Conservation (phyloP, 2,888 invertebrate species). For the Orthosia gothica region DNA sequence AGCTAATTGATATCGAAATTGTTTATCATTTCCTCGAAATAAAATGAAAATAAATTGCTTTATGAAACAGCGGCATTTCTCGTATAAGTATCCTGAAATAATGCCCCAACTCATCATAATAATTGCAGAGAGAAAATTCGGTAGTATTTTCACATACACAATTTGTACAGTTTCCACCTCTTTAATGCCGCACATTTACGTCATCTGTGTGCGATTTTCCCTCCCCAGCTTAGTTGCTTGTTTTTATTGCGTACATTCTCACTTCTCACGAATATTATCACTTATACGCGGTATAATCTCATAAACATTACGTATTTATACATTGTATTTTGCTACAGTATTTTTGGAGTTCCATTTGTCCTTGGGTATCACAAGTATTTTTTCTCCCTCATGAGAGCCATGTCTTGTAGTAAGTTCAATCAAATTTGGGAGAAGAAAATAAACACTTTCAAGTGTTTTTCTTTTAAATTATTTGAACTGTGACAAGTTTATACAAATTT, state of each 20-base stretch:
- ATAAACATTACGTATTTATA: slow-evolving; percentile 55
- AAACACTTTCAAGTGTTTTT: background rate
- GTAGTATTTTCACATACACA: slow-evolving; percentile 6
- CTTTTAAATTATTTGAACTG: background rate
- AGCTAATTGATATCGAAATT: slow-evolving; percentile 1
- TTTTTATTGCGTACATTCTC: slow-evolving; percentile 48
- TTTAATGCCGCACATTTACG: slow-evolving; percentile 32
- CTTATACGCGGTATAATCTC: slow-evolving; percentile 52
- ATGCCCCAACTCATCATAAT: background rate
- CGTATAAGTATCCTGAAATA: slow-evolving; percentile 1
- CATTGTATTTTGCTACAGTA: slow-evolving; percentile 28
- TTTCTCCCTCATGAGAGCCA: background rate
- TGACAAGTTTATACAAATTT: background rate
- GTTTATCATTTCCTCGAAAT: slow-evolving; percentile 11
- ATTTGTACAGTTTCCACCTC: slow-evolving; percentile 21
- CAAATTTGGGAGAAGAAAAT: background rate
- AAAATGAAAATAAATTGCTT: background rate
- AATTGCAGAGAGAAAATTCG: slow-evolving; percentile 6
- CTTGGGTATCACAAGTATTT: slow-evolving; percentile 13
- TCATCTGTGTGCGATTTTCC: slow-evolving; percentile 26
- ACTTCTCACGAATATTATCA: slow-evolving; percentile 57
- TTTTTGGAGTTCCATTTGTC: slow-evolving; percentile 22
- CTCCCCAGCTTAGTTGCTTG: background rate
- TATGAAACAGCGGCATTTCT: background rate
- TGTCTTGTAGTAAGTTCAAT: background rate